Evolutionary conservation across 2,113 vertebrate species (phyloP), one percentile per base, ranked within the genome.

Genomic region (Myrmecobius fasciatus): DNA sequence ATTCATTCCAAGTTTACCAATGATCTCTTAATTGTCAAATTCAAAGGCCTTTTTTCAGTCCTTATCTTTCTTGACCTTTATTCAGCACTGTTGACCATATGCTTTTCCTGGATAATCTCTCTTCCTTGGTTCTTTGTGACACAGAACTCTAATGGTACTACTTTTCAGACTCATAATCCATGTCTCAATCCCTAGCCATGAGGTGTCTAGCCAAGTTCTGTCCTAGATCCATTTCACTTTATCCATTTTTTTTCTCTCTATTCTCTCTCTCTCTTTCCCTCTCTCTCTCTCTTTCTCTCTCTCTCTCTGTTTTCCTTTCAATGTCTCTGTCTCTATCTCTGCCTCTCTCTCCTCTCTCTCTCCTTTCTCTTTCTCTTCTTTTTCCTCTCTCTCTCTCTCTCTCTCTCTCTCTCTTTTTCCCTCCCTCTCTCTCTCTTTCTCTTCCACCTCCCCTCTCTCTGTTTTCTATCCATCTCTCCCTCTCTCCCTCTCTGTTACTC

Each of bases 401-500:
- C 25, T 1, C 8, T 28, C 6, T 14, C 28, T 28, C 54, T 12
- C 8, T 26, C 53, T 8, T 1, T 8, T 11, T 10, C 10, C 17
- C 26, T 3, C 28, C 17, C 25, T 56, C 11, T 8, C 56, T 67
- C 36, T 31, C 28, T 36, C 9, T 14, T 3, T 31, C 3, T 14
- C 11, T 75, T 6, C 31, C 3, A n/a, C 14, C 8, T n/a, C 11
- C 1, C 8, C 11, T 36, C 26, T 12, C n/a, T n/a, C n/a, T n/a
- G n/a, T n/a, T n/a, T n/a, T n/a, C n/a, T n/a, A n/a, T n/a, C n/a
- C n/a, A n/a, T n/a, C n/a, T 67, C 4, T 17, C 0, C 5, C 31
- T 17, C 12, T 17, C 12, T 17, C 3, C 3, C 31, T 12, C 0
- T 12, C 10, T 60, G n/a, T n/a, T n/a, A n/a, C n/a, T n/a, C 9